Evolutionary conservation across 2,113 vertebrate species (phyloP).

Genomic region (Nestor notabilis): DNA sequence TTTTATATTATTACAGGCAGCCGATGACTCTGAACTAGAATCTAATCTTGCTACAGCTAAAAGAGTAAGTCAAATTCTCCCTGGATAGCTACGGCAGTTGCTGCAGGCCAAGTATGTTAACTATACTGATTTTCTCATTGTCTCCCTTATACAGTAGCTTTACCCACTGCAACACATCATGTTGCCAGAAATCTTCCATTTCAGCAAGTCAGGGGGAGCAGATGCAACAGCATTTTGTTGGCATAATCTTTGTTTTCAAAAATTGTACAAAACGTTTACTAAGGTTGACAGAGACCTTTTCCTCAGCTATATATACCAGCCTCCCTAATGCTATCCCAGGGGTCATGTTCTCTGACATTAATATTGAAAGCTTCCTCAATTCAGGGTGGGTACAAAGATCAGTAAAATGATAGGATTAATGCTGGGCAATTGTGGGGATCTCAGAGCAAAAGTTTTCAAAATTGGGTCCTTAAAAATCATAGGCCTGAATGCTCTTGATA

Average conservation of each 20-base stretch:
- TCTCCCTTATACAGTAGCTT: neutral
- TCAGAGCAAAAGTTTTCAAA: neutral
- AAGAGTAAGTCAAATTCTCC: neutral
- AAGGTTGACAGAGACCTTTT: conserved; percentile 41
- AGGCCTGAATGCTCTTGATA: neutral
- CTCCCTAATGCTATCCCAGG: neutral
- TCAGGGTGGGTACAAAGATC: neutral
- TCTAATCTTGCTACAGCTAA: neutral
- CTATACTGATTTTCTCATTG: neutral
- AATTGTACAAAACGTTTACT: neutral
- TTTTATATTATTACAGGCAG: neutral
- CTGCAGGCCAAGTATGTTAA: conserved; percentile 6
- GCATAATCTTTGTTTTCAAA: neutral
- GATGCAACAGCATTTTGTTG: neutral
- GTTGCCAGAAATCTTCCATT: conserved; percentile 2
- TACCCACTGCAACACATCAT: neutral
- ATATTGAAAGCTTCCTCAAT: neutral
- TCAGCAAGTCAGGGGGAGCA: neutral
- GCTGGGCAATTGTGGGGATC: neutral
- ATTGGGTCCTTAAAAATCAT: neutral
- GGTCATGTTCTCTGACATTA: neutral
- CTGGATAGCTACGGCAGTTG: neutral
- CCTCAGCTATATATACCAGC: conserved; percentile 13
- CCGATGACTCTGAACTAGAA: neutral
- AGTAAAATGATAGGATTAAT: neutral